phyloP scores from a whole-genome alignment of 2,888 invertebrate species.

The Cyclophora punctaria region DNA sequence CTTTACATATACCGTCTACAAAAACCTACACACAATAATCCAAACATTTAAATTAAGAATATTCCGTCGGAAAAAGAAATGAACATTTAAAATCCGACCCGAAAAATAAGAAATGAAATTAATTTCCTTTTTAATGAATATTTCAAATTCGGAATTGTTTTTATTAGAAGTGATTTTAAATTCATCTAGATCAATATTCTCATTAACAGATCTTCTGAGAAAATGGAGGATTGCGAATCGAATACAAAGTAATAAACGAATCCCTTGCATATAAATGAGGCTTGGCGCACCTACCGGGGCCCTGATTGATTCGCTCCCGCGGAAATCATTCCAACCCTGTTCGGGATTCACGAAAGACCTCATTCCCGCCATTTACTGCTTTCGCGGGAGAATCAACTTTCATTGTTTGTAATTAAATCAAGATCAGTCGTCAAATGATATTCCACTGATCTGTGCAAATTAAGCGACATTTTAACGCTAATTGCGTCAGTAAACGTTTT shows the following conservation, averaged over 20 bases:
- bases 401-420: constrained; percentile 41
- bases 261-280: constrained; percentile 63
- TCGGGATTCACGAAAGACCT: constrained; percentile 48
- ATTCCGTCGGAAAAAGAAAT: too few relatives aligned
- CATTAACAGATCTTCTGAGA: constrained; percentile 38
- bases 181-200: constrained; percentile 18
- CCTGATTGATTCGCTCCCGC: constrained; percentile 56
- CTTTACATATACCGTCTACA: too few relatives aligned
- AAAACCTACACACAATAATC: too few relatives aligned
- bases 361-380: constrained; percentile 39
- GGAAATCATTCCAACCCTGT: constrained; percentile 49
- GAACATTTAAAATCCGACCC: too few relatives aligned
- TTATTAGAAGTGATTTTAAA: constrained; percentile 7
- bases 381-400: constrained; percentile 38
- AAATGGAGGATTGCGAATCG: constrained; percentile 46
- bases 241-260: constrained; percentile 59
- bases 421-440: constrained; percentile 23
- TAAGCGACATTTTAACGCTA: constrained; percentile 11
- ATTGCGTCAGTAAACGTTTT: constrained; percentile 3
- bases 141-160: constrained; percentile 14
- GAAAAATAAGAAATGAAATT: constrained; percentile 1
- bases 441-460: constrained; percentile 20
- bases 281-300: constrained; percentile 37
- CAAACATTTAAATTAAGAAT: too few relatives aligned
- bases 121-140: constrained; percentile 1